Base-by-base conservation (phyloP, 2,113 vertebrate species). In the Nothocercus nigrocapillus region DNA sequence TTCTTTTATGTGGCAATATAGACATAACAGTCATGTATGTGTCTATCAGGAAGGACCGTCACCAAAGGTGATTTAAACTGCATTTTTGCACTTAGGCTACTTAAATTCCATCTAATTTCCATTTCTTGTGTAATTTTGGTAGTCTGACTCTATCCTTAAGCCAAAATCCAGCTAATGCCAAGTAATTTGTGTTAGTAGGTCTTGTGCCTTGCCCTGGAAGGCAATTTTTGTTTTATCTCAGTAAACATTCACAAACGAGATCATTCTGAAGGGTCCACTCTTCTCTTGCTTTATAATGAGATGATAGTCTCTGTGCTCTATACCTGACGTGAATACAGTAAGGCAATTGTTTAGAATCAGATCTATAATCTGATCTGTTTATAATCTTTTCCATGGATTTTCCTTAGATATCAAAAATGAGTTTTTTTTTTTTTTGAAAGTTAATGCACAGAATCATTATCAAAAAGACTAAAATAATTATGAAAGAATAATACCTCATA, bases 1-100 rank as follows among this genome's bases (percentile, higher is more conserved):
- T 0, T 0, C 11, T 75, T 74, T 32, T 62, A 0, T 58, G 63
- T 54, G 12, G 3, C 14, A 28, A 3, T 47, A n/a, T 49, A 78
- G 38, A 14, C 4, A 13, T n/a, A 61, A 70, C 24, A 7, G 22
- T 59, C 16, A 27, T 25, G 6, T 7, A 15, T 25, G 6, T 59
- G 9, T 11, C 44, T 74, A 84, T 62, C 28, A 85, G 34, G 78
- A 66, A 63, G 59, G 20, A 27, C 40, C n/a, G 44, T 4, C 22
- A 49, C 7, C 58, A n/a, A 90, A 72, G 12, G 27, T 63, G 22
- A 49, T 58, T 82, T 32, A 59, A 75, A 78, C 9, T 44, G 34
- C 3, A 4, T 13, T 90, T 90, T 79, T 72, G 1, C 3, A 54
- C 1, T 63, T 49, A 11, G 3, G 7, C 47, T 67, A 12, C 22